These are phyloP conservation scores for Typhlomys cinereus DNA, from an alignment of 2,113 vertebrate genomes.

Conservation along the genomic window DNA sequence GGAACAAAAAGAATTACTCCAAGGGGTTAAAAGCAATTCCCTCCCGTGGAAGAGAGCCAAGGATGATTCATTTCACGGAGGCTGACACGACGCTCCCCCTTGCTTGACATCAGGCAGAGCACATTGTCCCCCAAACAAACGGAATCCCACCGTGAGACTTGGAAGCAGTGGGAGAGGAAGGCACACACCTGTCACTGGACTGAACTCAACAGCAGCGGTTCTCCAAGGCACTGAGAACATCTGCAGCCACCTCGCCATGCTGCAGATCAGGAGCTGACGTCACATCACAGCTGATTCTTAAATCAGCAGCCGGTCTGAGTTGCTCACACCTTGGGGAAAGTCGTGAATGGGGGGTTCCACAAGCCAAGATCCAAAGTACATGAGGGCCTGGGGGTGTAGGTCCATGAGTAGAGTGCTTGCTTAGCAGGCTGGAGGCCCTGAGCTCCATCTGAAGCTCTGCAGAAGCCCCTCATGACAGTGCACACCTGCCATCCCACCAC, in stretches of 20 bases:
- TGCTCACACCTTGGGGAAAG: background rate
- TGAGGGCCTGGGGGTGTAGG: no score
- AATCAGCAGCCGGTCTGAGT: background rate
- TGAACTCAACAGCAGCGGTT: background rate
- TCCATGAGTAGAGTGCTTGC: no score
- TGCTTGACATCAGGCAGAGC: background rate
- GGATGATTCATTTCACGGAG: background rate
- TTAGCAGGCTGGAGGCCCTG: no score
- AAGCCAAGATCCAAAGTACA: background rate
- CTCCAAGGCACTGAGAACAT: background rate
- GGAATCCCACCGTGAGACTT: background rate
- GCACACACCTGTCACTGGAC: background rate
- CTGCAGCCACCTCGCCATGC: background rate
- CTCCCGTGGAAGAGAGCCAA: background rate
- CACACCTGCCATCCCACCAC: no score
- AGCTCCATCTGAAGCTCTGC: no score
- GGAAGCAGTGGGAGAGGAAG: background rate
- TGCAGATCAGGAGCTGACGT: background rate
- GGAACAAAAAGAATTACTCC: background rate
- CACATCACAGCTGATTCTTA: background rate
- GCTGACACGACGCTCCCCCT: background rate
- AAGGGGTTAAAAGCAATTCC: conserved; percentile 21
- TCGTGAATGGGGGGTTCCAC: background rate
- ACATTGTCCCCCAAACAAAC: background rate
- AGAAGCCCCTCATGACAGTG: no score